Conservation (phyloP, 1,140 invertebrate genomes). For the Triops cancriformis region DNA sequence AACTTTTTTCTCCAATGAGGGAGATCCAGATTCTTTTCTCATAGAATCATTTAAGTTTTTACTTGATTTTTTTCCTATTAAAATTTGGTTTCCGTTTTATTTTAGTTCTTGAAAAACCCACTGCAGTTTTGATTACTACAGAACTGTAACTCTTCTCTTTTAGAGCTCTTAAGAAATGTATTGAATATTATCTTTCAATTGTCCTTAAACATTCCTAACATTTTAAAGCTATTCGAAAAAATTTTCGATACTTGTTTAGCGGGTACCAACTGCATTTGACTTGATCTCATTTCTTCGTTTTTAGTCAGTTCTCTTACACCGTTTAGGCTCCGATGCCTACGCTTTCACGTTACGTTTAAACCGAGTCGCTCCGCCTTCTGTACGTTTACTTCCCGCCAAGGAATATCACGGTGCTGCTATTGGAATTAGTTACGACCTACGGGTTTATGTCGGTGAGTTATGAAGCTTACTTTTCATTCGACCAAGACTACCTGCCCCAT, state of each 20-base stretch:
- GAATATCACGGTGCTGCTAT: conserved; percentile 83
- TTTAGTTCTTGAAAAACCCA: no score
- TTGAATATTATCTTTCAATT: no score
- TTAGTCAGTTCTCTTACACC: conserved; percentile 69
- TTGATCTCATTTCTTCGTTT: conserved; percentile 31
- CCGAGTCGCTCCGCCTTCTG: conserved; percentile 71
- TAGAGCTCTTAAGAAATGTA: no score
- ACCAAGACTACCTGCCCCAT: background rate
- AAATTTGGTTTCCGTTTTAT: no score
- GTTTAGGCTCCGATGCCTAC: conserved; percentile 65
- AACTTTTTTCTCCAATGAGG: no score
- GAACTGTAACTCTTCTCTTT: no score
- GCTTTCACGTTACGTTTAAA: conserved; percentile 71
- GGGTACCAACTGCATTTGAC: background rate
- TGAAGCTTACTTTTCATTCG: background rate
- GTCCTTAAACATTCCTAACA: no score
- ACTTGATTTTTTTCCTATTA: no score
- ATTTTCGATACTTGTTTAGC: background rate
- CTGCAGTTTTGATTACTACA: no score
- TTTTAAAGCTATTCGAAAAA: no score
- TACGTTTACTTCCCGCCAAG: conserved; percentile 79
- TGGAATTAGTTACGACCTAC: conserved; percentile 75
- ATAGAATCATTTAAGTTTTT: no score
- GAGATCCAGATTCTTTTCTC: no score
- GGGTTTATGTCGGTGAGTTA: conserved; percentile 61